These are phyloP conservation scores for Otolemur crassicaudatus DNA, from an alignment of 2,797 vertebrate genomes.

Conservation along the genomic window DNA sequence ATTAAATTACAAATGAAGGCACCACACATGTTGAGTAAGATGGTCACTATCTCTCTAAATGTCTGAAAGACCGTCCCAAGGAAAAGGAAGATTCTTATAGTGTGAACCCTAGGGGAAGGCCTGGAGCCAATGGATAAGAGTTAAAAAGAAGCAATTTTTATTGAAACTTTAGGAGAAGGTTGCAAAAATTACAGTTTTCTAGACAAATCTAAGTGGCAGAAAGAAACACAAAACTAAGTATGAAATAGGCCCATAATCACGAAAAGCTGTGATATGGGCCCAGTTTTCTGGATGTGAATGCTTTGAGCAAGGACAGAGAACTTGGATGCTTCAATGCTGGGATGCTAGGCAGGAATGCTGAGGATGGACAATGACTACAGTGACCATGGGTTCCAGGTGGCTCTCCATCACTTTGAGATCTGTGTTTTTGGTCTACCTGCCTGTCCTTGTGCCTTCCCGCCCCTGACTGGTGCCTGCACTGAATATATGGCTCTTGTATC, in stretches of 20 bases:
- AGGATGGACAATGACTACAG: not conserved
- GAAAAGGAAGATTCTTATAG: not conserved
- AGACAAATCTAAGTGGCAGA: not conserved
- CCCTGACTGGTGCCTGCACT: not conserved
- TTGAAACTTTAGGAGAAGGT: not conserved
- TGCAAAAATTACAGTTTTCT: not conserved
- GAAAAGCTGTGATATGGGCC: not conserved
- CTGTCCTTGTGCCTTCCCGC: not conserved
- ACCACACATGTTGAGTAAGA: not conserved
- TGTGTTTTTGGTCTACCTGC: not conserved
- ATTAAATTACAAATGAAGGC: not conserved
- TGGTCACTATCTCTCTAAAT: conserved; percentile 19
- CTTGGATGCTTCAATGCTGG: not conserved
- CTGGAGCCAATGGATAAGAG: not conserved
- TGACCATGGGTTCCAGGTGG: fast-evolving
- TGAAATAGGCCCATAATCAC: not conserved
- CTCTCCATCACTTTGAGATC: not conserved
- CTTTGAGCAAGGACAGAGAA: not conserved
- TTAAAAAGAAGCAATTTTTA: conserved; percentile 30
- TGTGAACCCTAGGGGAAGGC: not conserved
- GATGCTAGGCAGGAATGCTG: not conserved
- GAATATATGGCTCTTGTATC: not conserved
- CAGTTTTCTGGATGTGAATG: not conserved
- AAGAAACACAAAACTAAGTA: not conserved
- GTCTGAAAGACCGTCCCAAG: not conserved